Conservation (phyloP, 1,140 invertebrate species). For the Danaus plexippus region DNA sequence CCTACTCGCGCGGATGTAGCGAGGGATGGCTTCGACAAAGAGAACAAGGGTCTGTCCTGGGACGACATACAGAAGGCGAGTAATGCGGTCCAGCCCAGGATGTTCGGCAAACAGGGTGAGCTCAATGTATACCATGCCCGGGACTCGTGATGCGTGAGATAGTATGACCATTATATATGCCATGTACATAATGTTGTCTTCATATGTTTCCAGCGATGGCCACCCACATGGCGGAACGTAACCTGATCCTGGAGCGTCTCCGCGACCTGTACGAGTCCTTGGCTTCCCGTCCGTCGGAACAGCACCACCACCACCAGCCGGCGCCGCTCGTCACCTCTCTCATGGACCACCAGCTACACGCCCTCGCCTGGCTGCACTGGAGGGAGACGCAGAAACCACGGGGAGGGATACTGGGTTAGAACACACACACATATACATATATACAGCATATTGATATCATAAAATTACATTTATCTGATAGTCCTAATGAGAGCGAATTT, state of each 20-base stretch:
- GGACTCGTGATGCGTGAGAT: too few species aligned
- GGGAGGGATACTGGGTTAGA: slow-evolving; percentile 79
- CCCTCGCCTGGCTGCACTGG: slow-evolving; percentile 91
- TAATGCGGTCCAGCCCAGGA: slow-evolving; percentile 67
- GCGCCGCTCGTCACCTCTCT: slow-evolving; percentile 75
- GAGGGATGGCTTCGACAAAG: slow-evolving; percentile 31
- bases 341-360: slow-evolving; percentile 90
- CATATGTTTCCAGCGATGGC: slow-evolving; percentile 64
- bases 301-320: slow-evolving; percentile 74
- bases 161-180: too few species aligned
- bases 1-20: slow-evolving; percentile 31
- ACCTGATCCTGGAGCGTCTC: slow-evolving; percentile 80
- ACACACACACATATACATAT: too few species aligned
- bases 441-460: too few species aligned
- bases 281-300: slow-evolving; percentile 75
- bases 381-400: slow-evolving; percentile 86
- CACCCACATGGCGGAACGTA: slow-evolving; percentile 75
- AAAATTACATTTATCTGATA: too few species aligned
- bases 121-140: not conserved
- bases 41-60: slow-evolving; percentile 52
- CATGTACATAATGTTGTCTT: too few species aligned
- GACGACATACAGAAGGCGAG: slow-evolving; percentile 68
- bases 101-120: slow-evolving; percentile 70
- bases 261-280: slow-evolving; percentile 82
- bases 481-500: too few species aligned